A percentile compares a stretch with the other conserved stretches of the same genome.
Conservation (phyloP, 2,888 invertebrate species). For the Enchytraeus crypticus region DNA sequence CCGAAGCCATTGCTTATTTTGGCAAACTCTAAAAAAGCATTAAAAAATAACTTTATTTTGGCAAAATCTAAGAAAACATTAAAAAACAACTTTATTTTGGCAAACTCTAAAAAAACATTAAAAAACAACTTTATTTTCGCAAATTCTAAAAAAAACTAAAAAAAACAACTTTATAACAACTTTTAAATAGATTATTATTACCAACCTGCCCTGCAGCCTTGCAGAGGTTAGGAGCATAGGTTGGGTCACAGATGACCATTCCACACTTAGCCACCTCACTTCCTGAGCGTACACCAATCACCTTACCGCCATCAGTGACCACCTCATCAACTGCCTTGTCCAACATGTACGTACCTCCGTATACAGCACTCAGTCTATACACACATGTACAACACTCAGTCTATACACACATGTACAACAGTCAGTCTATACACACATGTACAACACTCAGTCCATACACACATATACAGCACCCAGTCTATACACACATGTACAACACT, state of each 20-base stretch:
- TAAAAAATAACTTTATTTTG: no score
- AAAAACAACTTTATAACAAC: no score
- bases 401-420: slow-evolving; percentile 74
- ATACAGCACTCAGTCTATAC: slow-evolving; percentile 77
- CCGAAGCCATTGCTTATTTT: no score
- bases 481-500: no score
- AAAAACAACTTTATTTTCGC: no score
- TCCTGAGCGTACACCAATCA: slow-evolving; percentile 88
- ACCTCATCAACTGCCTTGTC: slow-evolving; percentile 96
- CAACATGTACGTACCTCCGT: slow-evolving; percentile 99
- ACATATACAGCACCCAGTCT: no score
- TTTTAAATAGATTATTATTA: no score
- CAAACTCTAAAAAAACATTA: no score
- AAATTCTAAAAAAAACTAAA: no score
- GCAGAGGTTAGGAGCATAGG: slow-evolving; percentile 75
- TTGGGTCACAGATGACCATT: slow-evolving; percentile 74
- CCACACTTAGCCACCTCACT: slow-evolving; percentile 88
- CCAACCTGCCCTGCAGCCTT: slow-evolving; percentile 55
- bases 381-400: slow-evolving; percentile 90
- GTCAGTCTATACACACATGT: slow-evolving; percentile 69
- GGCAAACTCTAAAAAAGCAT: no score
- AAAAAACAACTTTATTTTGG: no score
- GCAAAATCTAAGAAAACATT: no score
- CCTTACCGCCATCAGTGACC: slow-evolving; percentile 69
- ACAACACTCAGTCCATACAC: slow-evolving; percentile 71